These are phyloP conservation scores for Nylanderia fulva DNA, from an alignment of 1,140 invertebrate genomes.

Conservation along the genomic window DNA sequence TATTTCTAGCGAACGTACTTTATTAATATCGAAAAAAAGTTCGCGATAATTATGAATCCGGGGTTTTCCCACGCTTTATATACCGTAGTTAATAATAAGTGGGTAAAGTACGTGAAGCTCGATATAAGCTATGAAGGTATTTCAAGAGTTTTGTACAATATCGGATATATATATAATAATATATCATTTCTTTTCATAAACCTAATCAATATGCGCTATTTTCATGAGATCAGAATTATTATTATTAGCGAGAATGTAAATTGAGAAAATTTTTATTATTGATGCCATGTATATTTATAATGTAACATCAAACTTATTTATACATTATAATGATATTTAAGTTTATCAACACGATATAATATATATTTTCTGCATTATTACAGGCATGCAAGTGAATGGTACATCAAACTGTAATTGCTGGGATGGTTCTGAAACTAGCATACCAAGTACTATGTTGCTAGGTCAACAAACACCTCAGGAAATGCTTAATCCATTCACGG, in stretches of 20 bases:
- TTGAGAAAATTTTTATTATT: background rate
- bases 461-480: constrained; percentile 85
- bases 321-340: background rate
- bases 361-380: constrained; percentile 54
- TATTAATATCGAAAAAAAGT: constrained; percentile 1
- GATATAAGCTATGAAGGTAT: constrained; percentile 13
- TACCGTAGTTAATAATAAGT: background rate
- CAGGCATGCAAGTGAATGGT: constrained; percentile 86
- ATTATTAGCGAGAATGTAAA: constrained; percentile 6
- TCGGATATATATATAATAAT: background rate
- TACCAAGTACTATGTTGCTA: constrained; percentile 83
- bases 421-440: constrained; percentile 85
- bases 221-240: constrained; percentile 16
- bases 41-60: constrained; percentile 12
- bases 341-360: background rate
- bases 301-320: background rate
- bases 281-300: background rate
- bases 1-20: background rate
- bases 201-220: constrained; percentile 3
- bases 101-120: background rate
- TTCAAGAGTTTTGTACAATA: constrained; percentile 29
- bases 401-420: constrained; percentile 85
- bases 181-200: background rate
- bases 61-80: background rate
- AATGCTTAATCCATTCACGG: constrained; percentile 83